Conservation (phyloP, 2,113 vertebrate genomes). For the Channa maculata region DNA sequence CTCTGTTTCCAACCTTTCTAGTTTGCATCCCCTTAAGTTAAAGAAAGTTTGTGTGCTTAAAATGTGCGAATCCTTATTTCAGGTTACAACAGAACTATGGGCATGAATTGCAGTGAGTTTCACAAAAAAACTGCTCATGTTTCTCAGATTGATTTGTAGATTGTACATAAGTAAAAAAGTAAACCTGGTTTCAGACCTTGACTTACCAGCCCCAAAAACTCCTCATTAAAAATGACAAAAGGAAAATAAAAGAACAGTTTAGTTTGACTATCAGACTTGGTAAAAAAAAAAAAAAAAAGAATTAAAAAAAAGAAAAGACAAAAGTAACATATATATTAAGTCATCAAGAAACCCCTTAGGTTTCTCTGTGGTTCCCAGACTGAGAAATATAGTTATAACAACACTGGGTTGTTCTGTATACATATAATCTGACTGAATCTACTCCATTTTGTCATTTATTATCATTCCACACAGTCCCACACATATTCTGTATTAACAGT, state of each 20-base stretch:
- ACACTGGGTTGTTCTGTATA: not conserved
- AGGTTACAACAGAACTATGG: not conserved
- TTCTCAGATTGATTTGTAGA: not conserved
- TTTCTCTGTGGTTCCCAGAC: no score
- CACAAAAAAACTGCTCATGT: not conserved
- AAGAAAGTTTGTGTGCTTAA: not conserved
- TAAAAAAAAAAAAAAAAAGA: not conserved
- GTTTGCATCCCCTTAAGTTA: not conserved
- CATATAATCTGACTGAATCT: not conserved
- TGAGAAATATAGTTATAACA: not conserved
- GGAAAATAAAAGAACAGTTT: not conserved
- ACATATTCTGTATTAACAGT: slow-evolving; percentile 48
- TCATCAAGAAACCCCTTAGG: not conserved
- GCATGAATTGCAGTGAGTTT: not conserved
- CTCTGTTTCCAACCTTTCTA: no score
- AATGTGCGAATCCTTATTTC: not conserved
- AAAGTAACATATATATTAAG: not conserved
- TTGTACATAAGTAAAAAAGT: no score
- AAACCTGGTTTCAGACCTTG: not conserved
- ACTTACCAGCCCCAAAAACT: not conserved
- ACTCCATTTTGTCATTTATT: slow-evolving; percentile 20
- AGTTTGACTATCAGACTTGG: not conserved
- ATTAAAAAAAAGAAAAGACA: not conserved
- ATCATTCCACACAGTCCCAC: slow-evolving; percentile 23
- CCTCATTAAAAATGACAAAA: not conserved